Evolutionary conservation across 2,113 vertebrate genomes (phyloP).

Genomic region (Aspidoscelis tigris): DNA sequence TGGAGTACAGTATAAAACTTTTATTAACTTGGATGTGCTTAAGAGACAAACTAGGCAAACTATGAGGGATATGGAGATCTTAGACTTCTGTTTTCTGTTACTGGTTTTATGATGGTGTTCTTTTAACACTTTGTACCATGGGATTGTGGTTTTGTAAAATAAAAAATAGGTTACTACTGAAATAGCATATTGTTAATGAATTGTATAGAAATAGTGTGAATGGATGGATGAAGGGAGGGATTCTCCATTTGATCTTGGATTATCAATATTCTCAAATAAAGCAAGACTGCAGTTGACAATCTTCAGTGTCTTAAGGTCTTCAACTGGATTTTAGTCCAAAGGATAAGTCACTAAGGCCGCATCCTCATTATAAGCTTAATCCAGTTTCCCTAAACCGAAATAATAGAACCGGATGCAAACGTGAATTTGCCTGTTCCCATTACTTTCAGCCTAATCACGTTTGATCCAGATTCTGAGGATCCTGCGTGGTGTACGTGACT

Average conservation of each 20-base stretch:
- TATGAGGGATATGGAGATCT: not conserved
- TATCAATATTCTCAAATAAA: not conserved
- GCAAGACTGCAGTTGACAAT: not conserved
- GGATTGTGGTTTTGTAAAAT: not conserved
- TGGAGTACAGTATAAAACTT: not conserved
- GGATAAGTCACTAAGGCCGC: not conserved
- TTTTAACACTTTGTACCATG: not conserved
- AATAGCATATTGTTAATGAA: not conserved
- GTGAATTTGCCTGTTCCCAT: too few relatives aligned
- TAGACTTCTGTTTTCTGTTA: not conserved
- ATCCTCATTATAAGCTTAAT: too few relatives aligned
- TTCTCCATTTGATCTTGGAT: not conserved
- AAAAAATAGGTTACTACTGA: not conserved
- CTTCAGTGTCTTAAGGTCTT: not conserved
- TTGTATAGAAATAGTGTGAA: not conserved
- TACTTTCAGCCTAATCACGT: too few relatives aligned
- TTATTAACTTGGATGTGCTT: not conserved
- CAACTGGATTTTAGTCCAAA: not conserved
- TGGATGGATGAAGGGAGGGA: not conserved
- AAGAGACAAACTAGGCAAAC: not conserved
- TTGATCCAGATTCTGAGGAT: too few relatives aligned
- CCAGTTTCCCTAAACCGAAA: too few relatives aligned
- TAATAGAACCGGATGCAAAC: too few relatives aligned
- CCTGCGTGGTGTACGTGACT: too few relatives aligned
- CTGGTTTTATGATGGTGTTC: not conserved